Conservation (phyloP, 2,888 invertebrate species). For the Orgyia antiqua region DNA sequence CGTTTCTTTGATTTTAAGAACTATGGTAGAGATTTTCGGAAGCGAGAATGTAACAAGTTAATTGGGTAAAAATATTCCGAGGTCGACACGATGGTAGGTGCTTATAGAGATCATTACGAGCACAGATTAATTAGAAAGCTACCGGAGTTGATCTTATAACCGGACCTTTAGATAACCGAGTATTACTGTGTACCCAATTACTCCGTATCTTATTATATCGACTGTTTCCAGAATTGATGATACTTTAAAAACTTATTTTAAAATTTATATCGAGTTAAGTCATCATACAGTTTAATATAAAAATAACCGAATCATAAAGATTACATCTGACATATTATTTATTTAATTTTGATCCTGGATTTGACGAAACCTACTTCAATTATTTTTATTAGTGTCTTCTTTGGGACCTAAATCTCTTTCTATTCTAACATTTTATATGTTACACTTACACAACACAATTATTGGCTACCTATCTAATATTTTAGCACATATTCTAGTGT, state of each 20-base stretch:
- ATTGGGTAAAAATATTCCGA: constrained; percentile 67
- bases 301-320: constrained; percentile 1
- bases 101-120: constrained; percentile 49
- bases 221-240: constrained; percentile 23
- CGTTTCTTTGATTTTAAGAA: constrained; percentile 42
- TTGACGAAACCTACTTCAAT: too few relatives aligned
- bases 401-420: too few relatives aligned
- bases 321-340: background rate
- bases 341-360: background rate
- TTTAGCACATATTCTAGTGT: too few relatives aligned
- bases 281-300: constrained; percentile 8
- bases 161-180: constrained; percentile 38
- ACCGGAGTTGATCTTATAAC: constrained; percentile 41
- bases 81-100: constrained; percentile 50
- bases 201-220: constrained; percentile 22
- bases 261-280: constrained; percentile 11
- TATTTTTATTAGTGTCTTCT: too few relatives aligned
- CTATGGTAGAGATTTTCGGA: constrained; percentile 60
- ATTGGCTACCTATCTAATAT: too few relatives aligned
- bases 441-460: too few relatives aligned
- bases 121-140: constrained; percentile 61
- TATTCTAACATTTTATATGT: too few relatives aligned
- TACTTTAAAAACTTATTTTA: constrained; percentile 13
- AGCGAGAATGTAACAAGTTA: constrained; percentile 76
- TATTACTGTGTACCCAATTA: constrained; percentile 30